Evolutionary conservation across 2,113 vertebrate species (phyloP).

Genomic region (Pseudopipra pipra): DNA sequence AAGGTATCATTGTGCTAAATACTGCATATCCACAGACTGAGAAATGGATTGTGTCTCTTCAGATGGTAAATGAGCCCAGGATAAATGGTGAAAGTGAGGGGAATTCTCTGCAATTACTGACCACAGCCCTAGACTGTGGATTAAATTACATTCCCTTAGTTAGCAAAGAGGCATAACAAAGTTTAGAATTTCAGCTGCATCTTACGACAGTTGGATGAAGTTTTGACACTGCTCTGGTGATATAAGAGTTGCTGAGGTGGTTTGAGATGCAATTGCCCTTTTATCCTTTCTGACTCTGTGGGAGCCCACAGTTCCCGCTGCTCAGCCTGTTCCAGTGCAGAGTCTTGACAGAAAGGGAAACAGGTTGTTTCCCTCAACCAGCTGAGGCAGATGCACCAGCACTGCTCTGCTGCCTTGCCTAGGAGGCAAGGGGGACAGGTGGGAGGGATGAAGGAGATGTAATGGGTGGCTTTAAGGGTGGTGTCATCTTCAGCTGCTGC

Average conservation of each 20-base stretch:
- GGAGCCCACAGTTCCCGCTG: rapidly evolving
- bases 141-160: not conserved
- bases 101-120: not conserved
- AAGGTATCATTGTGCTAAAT: constrained; percentile 1
- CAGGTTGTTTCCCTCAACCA: not conserved
- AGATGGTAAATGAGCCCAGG: not conserved
- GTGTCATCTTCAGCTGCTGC: not conserved
- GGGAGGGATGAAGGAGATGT: not conserved
- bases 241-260: not conserved
- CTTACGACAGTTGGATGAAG: not conserved
- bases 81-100: not conserved
- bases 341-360: not conserved
- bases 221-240: not conserved
- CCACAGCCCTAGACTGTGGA: not conserved
- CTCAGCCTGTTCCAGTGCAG: not conserved
- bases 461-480: not conserved
- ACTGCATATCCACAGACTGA: not conserved
- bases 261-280: not conserved
- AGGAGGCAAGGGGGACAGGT: rapidly evolving
- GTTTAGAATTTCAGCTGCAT: not conserved
- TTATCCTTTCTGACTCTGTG: not conserved
- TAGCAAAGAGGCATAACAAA: not conserved
- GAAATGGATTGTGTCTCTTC: not conserved
- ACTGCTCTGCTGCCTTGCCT: not conserved
- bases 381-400: not conserved